Conservation (phyloP, 2,888 invertebrate species). For the Mactromeris polynyma region DNA sequence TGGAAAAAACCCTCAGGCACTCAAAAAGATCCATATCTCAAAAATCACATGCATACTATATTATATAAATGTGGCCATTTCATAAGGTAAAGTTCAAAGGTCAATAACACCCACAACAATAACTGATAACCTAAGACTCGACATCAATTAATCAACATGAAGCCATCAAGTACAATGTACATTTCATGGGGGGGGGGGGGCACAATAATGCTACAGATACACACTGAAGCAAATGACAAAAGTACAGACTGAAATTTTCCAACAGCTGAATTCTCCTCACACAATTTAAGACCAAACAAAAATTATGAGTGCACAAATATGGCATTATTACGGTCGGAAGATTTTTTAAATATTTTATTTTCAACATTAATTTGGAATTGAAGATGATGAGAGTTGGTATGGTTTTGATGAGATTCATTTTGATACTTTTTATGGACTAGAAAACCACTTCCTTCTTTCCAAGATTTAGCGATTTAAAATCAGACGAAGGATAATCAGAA, state of each 20-base stretch:
- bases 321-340: no score
- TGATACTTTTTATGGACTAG: no score
- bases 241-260: not conserved
- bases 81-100: not conserved
- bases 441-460: no score
- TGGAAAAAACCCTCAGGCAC: slow-evolving; percentile 2
- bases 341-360: no score
- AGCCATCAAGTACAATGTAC: not conserved
- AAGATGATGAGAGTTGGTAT: no score
- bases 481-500: no score
- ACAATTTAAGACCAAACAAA: no score
- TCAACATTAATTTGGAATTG: no score
- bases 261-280: not conserved
- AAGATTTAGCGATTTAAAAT: no score
- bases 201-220: not conserved
- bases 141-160: not conserved
- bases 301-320: no score
- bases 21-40: not conserved
- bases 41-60: not conserved
- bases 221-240: not conserved
- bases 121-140: not conserved
- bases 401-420: no score
- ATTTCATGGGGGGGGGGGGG: no score
- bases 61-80: not conserved
- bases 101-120: not conserved